Conservation (phyloP, 2,888 invertebrate genomes). For the Archips crataeganus region DNA sequence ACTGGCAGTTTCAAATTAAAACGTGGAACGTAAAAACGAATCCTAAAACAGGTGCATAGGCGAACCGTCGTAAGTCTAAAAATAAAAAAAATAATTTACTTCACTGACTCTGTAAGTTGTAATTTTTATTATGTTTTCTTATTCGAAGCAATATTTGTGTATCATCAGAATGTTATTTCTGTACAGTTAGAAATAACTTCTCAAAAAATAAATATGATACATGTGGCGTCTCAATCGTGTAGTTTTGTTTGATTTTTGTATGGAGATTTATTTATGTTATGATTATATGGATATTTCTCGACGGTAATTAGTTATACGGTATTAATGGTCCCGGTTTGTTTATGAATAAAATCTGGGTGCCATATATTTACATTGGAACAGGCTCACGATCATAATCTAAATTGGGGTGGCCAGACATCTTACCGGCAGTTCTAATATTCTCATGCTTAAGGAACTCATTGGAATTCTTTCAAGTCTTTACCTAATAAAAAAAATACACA, state of each 20-base stretch:
- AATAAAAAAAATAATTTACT: conserved; percentile 44
- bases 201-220: conserved; percentile 79
- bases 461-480: not conserved
- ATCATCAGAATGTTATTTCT: conserved; percentile 69
- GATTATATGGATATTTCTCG: conserved; percentile 56
- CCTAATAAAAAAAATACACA: too few relatives aligned
- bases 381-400: conserved; percentile 14
- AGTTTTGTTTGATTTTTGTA: conserved; percentile 55
- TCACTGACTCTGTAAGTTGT: conserved; percentile 45
- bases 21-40: conserved; percentile 20
- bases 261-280: conserved; percentile 65
- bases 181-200: conserved; percentile 76
- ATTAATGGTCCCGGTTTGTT: conserved; percentile 56
- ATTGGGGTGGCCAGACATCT: conserved; percentile 6
- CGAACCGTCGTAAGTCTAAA: conserved; percentile 44
- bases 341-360: conserved; percentile 50
- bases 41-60: conserved; percentile 34
- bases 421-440: not conserved
- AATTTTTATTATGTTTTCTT: conserved; percentile 76
- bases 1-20: not conserved
- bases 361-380: conserved; percentile 34
- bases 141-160: conserved; percentile 72
- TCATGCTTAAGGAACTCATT: not conserved
- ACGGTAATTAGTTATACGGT: conserved; percentile 61
- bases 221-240: conserved; percentile 75